Evolutionary conservation across 2,888 invertebrate genomes (phyloP).

Genomic region (Agrotis segetum): DNA sequence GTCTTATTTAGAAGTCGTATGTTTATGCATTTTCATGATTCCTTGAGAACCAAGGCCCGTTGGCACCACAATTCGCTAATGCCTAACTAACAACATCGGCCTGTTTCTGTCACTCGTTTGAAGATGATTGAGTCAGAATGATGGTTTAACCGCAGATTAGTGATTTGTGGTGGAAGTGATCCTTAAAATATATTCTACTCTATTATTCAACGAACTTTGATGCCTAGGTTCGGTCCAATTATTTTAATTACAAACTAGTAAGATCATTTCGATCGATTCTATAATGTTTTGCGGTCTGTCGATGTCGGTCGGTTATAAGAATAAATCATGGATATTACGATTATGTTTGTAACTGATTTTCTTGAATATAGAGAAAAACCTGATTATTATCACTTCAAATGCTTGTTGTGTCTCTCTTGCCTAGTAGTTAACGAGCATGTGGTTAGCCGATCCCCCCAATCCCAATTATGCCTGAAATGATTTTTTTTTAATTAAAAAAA

Average conservation of each 20-base stretch:
- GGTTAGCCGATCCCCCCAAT: no score
- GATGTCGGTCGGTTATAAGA: no score
- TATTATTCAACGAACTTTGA: slow-evolving; percentile 39
- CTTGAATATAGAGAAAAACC: no score
- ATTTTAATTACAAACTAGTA: background rate
- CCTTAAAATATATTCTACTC: background rate
- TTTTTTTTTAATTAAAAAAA: no score
- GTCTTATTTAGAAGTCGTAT: slow-evolving; percentile 42
- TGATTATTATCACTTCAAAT: no score
- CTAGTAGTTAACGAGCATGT: no score
- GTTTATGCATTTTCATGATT: slow-evolving; percentile 48
- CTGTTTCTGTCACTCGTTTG: background rate
- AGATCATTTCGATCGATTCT: background rate
- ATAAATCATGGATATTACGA: background rate
- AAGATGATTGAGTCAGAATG: background rate
- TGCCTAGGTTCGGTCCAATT: slow-evolving; percentile 15
- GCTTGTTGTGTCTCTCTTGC: no score
- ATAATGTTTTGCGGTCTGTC: background rate
- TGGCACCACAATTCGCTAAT: background rate
- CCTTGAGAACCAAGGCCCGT: slow-evolving; percentile 14
- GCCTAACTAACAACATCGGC: background rate
- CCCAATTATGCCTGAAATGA: no score
- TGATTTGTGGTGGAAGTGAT: background rate
- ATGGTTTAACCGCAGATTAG: background rate
- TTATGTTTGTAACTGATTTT: background rate